Percentiles rank a stretch among this genome's conserved stretches.
Conservation (phyloP, 2,888 invertebrate species). For the Masnerella sp. region DNA sequence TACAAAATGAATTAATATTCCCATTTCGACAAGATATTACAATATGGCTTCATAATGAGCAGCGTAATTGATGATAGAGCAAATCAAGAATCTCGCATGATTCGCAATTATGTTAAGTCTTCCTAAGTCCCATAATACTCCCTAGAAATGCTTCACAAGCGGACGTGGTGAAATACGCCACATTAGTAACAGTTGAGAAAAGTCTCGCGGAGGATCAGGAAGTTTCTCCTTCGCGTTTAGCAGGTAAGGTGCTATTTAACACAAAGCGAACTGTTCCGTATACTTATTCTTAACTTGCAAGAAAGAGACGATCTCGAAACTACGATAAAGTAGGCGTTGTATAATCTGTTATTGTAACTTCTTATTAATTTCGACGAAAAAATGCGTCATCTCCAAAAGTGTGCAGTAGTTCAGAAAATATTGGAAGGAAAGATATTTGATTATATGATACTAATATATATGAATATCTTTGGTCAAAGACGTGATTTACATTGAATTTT, state of each 20-base stretch:
- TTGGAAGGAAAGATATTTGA: too few relatives aligned
- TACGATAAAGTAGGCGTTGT: too few relatives aligned
- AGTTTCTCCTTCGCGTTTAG: conserved; percentile 58
- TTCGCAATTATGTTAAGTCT: conserved; percentile 59
- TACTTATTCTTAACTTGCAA: conserved; percentile 32
- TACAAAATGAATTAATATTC: conserved; percentile 1
- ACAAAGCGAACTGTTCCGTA: conserved; percentile 41
- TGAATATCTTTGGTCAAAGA: too few relatives aligned
- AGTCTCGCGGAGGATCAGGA: conserved; percentile 63
- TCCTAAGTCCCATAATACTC: conserved; percentile 54
- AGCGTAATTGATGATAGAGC: conserved; percentile 24
- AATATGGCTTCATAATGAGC: conserved; percentile 13
- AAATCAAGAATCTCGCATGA: conserved; percentile 44
- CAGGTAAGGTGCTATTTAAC: conserved; percentile 50
- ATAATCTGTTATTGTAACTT: too few relatives aligned
- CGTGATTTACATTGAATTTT: too few relatives aligned
- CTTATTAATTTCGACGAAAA: too few relatives aligned
- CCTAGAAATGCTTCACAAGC: conserved; percentile 21
- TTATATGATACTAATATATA: too few relatives aligned
- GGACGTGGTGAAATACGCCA: conserved; percentile 56
- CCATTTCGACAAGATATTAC: conserved; percentile 10
- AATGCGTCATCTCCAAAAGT: too few relatives aligned
- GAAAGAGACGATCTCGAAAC: too few relatives aligned
- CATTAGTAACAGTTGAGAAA: conserved; percentile 66
- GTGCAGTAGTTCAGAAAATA: too few relatives aligned